Conservation (phyloP, 2,797 vertebrate genomes). For the Bothrops alternatus region DNA sequence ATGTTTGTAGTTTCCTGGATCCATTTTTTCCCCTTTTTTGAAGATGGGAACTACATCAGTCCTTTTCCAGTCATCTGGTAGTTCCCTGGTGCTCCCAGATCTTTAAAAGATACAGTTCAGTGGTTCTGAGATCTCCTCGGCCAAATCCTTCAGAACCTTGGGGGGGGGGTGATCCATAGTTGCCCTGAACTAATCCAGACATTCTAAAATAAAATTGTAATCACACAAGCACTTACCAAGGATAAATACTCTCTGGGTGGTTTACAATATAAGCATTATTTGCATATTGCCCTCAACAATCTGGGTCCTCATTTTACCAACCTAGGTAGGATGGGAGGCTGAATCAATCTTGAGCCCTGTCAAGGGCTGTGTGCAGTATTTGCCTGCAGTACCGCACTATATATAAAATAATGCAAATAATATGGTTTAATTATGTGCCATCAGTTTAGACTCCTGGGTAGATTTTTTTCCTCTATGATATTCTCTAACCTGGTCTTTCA, state of each 20-base stretch:
- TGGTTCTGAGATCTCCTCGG: background rate
- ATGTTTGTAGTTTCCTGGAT: background rate
- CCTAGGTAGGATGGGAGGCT: background rate
- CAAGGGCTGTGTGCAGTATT: background rate
- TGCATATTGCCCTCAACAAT: background rate
- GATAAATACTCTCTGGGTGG: background rate
- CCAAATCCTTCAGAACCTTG: background rate
- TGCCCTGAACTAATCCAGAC: background rate
- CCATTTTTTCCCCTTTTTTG: background rate
- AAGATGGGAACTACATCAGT: background rate
- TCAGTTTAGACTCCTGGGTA: background rate
- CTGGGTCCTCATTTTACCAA: background rate
- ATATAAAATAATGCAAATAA: background rate
- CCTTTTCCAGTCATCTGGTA: background rate
- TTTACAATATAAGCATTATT: background rate
- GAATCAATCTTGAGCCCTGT: background rate
- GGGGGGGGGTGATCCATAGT: background rate
- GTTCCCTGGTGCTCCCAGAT: background rate
- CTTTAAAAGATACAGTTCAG: too few relatives aligned
- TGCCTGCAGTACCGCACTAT: background rate
- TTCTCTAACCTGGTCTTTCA: background rate
- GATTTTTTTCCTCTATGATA: background rate
- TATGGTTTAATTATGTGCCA: background rate
- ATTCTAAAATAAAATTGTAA: background rate
- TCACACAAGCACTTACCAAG: background rate